Conservation (phyloP, 92 coral and sea anemone species). For the Porites rus region DNA sequence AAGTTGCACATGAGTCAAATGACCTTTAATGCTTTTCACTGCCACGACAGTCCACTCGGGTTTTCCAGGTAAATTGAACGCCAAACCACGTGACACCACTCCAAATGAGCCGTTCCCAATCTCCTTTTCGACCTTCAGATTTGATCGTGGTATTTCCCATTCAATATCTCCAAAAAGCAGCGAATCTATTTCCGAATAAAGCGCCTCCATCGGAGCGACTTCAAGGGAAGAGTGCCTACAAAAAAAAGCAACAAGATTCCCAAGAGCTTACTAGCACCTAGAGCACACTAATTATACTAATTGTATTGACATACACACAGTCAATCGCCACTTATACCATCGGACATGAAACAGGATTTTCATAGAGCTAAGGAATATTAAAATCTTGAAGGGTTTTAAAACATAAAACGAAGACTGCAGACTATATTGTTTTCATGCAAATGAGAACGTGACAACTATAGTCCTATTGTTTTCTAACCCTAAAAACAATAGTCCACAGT, state of each 20-base stretch:
- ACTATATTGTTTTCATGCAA: too few species aligned
- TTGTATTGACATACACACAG: too few species aligned
- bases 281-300: not conserved
- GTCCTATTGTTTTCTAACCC: too few species aligned
- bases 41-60: constrained; percentile 76
- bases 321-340: too few species aligned
- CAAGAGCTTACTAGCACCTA: not conserved
- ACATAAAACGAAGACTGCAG: too few species aligned
- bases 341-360: too few species aligned
- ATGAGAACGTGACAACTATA: too few species aligned
- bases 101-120: constrained; percentile 80
- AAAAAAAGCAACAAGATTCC: not conserved
- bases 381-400: too few species aligned
- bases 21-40: constrained; percentile 69
- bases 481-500: too few species aligned
- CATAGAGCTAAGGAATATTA: too few species aligned
- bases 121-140: constrained; percentile 60
- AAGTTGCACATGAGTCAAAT: not conserved
- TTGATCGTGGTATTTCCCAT: constrained; percentile 67
- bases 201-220: not conserved
- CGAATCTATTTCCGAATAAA: not conserved
- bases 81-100: constrained; percentile 68
- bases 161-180: constrained; percentile 39
- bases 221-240: not conserved
- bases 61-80: constrained; percentile 42